Conservation (phyloP, 1,140 invertebrate genomes). For the Neodiprion lecontei region DNA sequence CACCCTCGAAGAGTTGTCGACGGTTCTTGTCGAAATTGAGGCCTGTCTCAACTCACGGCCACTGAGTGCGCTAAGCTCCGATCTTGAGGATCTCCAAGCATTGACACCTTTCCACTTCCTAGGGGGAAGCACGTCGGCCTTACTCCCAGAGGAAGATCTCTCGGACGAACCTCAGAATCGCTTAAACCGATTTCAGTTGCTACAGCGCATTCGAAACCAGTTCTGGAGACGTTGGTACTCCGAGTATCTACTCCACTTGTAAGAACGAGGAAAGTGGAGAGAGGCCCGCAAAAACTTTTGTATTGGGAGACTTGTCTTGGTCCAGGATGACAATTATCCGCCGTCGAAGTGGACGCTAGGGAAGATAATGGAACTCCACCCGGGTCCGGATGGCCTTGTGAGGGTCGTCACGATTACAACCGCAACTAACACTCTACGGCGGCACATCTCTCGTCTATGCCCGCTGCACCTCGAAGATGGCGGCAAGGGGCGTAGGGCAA, state of each 20-base stretch:
- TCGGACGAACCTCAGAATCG: conserved; percentile 1
- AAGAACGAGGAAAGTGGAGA: conserved; percentile 25
- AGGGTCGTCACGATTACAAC: no score
- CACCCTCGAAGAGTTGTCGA: no score
- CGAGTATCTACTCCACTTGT: conserved; percentile 28
- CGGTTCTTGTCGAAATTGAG: no score
- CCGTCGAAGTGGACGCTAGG: conserved; percentile 24
- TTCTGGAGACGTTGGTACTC: conserved; percentile 40
- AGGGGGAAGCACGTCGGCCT: not conserved
- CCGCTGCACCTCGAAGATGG: no score
- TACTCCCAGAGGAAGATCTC: conserved; percentile 12
- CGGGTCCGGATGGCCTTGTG: no score
- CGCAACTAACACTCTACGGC: no score
- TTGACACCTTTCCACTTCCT: not conserved
- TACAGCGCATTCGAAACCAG: conserved; percentile 27
- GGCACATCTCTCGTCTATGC: no score
- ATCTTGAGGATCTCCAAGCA: no score
- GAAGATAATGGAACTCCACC: conserved; percentile 14
- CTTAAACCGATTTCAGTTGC: conserved; percentile 31
- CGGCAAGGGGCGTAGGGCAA: no score
- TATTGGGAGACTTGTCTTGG: conserved; percentile 27
- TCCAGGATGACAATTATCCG: conserved; percentile 30
- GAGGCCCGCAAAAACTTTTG: conserved; percentile 18
- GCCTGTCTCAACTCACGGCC: no score
- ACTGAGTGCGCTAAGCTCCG: no score